Evolutionary conservation across 2,113 vertebrate genomes (phyloP), one percentile per base, ranked within the genome.

Genomic region (Gadus chalcogrammus): DNA sequence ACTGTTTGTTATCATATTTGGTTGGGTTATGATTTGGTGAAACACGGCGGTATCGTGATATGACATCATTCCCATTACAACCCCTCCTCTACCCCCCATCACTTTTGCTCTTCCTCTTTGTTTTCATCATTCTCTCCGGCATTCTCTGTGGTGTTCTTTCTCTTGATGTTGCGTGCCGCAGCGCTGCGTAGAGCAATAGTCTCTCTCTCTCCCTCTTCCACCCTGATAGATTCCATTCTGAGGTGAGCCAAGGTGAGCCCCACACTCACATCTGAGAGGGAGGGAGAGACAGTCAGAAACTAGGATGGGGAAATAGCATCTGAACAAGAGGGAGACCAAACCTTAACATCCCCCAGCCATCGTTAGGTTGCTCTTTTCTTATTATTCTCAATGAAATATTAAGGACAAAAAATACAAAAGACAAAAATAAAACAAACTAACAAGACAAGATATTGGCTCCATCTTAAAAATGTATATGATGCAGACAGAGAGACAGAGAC

Each of bases 221-320:
- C 31, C 31, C 31, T 35, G 31, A 64, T 1, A n/a, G 70, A 72
- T 80, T 81, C 76, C 74, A 73, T 71, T 66, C 65, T 65, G 55
- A 83, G 84, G 82, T 85, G 68, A 88, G 59, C 64, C 38, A 22
- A 83, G 78, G 84, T 78, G 69, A 83, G 73, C 60, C 24, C 64
- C 73, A 67, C 28, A 65, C 73, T 69, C 28, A 65, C 17, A 68
- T 20, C 38, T 69, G 28, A 20, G 53, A 53, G 5, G 18, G 58
- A 28, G 35, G 72, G 55, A 22, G 42, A 68, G 66, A 69, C 67
- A 52, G 55, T 61, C 58, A 71, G 31, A 35, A 35, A 35, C 31
- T 35, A 35, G 31, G 31, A 7, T 35, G 31, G 31, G 31, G 2
- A 35, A 35, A 35, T 35, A 35, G 31, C 31, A 35, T 35, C 6